Evolutionary conservation across 1,140 invertebrate genomes (phyloP), one percentile per base, ranked within the genome.

Genomic region (Amphibalanus amphitrite): DNA sequence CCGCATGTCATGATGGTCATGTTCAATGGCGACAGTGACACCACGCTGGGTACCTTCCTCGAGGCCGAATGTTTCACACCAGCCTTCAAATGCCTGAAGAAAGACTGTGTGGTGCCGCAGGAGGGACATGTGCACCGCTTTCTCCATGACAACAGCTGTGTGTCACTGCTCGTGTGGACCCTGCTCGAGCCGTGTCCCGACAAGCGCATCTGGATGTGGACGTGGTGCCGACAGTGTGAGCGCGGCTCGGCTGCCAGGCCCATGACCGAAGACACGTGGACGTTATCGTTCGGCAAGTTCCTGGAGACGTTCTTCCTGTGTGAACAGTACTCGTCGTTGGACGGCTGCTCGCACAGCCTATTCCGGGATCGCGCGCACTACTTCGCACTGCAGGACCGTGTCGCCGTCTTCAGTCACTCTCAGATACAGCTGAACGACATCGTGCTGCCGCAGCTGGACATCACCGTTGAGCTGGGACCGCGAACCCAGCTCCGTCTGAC

Each of bases 1-100:
- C 28, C 65, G 26, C 65, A 28, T 10, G n/a, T 67, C 26, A 67
- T 28, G n/a, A 8, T 67, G 3, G 23, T 67, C 28, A 28, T 67
- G 74, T 91, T 96, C 79, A 98, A 98, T 80, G 93, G 92, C 0
- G 83, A 86, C 26, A 92, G 95, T 77, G 97, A 99, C 79, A 96
- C 98, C 73, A 90, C 95, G 4, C 79, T 99, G 6, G 97, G 95
- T 65, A 89, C 88, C 73, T 99, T 98, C 80, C 82, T 99, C 1
- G 91, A 96, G 79, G 85, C 89, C 69, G 97, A 95, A 78, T 98
- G 95, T 80, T 92, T 95, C 77, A 86, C 89, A 73, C 83, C 84
- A 25, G 86, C 89, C 0, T 95, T 93, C 78, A 86, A 86, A 38
- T 98, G 96, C 78, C 90, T 90, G 0, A 72, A 65, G 67, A 69